Evolutionary conservation across 64 coral and sea anemone genomes (phyloP), one percentile per base, ranked within the genome.

Genomic region (Trachythela sp.): DNA sequence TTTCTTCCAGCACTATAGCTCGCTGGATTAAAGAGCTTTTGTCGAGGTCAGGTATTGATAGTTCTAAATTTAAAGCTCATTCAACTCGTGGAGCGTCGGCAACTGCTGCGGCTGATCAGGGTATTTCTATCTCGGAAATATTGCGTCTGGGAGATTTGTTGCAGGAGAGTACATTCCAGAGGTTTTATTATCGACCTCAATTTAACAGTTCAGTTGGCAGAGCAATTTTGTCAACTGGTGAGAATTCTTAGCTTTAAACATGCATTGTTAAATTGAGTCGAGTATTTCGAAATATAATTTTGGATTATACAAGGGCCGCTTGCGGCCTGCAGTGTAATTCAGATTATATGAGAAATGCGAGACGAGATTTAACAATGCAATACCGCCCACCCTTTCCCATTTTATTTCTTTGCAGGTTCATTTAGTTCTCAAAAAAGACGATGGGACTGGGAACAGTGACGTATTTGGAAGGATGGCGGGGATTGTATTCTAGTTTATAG

Each of bases 101-200:
- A 6, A 77, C 71, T 14, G 71, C 71, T 34, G 71, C 71, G 2
- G 36, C 71, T n/a, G 26, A 33, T 1, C 71, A 14, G 36, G 71
- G 71, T 77, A 17, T 77, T 5, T 70, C 13, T 36, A 39, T 77
- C 36, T 39, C 71, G 8, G 71, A 34, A 2, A 77, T 77, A 77
- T 35, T 77, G 4, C 71, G 29, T 3, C 71, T 77, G 3, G 71
- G 71, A 3, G 71, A 77, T 35, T 77, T 4, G 71, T 77, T n/a
- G 2, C 71, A 18, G 8, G 71, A 77, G 71, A 77, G 4, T 27
- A 77, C 71, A 77, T 77, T 77, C 17, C 24, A 77, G n/a, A 33
- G 27, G 11, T 88, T 88, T 71, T 88, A 88, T 41, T 88, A 88
- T 42, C 8, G 87, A 32, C 87, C 86, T 87, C 87, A 88, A 31